Evolutionary conservation across 2,797 vertebrate species (phyloP).

Genomic region (Pogoniulus pusillus): DNA sequence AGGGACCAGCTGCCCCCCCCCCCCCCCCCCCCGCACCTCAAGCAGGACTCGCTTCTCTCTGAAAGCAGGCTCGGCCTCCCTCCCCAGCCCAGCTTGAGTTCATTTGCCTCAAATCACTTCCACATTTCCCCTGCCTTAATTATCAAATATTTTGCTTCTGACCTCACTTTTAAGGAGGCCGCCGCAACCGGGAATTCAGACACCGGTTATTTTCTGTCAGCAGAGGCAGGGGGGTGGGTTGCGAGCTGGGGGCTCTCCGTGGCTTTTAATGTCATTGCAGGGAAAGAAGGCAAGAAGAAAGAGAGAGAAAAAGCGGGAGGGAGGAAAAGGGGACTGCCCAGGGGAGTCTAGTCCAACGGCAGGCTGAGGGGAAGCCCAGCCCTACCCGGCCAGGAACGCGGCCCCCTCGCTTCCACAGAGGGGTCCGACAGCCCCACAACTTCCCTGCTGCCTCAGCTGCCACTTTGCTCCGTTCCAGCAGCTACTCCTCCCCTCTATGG

Average conservation of each 20-base stretch:
- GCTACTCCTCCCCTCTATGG: neutral
- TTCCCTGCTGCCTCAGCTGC: neutral
- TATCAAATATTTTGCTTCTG: slow-evolving; percentile 79
- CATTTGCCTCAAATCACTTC: slow-evolving; percentile 77
- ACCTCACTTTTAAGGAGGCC: slow-evolving; percentile 76
- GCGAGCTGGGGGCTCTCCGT: slow-evolving; percentile 31
- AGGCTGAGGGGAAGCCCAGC: neutral
- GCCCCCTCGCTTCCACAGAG: neutral
- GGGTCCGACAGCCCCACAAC: neutral
- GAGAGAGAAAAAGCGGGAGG: neutral
- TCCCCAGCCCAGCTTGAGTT: slow-evolving; percentile 68
- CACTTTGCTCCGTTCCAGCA: neutral
- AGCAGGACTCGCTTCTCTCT: slow-evolving; percentile 55
- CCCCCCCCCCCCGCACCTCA: neutral
- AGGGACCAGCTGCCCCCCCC: neutral
- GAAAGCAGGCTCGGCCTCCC: slow-evolving; percentile 64
- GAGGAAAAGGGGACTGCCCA: neutral
- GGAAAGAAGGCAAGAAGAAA: neutral
- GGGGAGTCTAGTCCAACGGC: neutral
- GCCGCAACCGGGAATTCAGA: slow-evolving; percentile 55
- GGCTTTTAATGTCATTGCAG: slow-evolving; percentile 42
- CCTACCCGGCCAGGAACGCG: neutral
- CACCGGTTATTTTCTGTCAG: slow-evolving; percentile 65
- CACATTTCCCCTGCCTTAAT: slow-evolving; percentile 77
- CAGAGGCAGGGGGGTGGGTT: slow-evolving; percentile 24